Evolutionary conservation across 2,888 invertebrate species (phyloP), one percentile per base, ranked within the genome.

Genomic region (Melinaea marsaeus): DNA sequence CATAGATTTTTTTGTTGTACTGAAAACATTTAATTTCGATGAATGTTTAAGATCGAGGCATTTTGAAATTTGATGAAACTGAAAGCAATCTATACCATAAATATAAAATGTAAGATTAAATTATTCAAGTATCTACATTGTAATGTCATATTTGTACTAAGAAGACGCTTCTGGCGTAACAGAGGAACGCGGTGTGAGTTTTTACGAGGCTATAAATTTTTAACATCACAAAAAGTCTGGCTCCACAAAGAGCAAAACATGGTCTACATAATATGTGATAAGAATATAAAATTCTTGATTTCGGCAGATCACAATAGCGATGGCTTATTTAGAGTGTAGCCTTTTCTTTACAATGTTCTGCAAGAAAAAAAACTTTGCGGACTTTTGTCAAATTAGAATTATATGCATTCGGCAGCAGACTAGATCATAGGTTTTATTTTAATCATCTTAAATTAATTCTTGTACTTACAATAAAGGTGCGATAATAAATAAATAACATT

Each of bases 191-290:
- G 75, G 78, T 75, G 77, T 74, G 81, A 79, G 74, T 82, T 88
- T 89, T 88, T 89, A 88, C 79, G 86, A 84, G 74, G 76, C 78
- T 72, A 84, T 88, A 88, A 88, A 89, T 86, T 87, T 88, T 88
- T 86, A 85, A 86, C 82, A 81, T 82, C 79, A 75, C 79, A 84
- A 87, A 86, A 86, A 83, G 79, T 78, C 75, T 78, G 77, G 79
- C 81, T 79, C 72, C 75, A 70, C 72, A 79, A 56, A 51, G 58
- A 60, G 57, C 57, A 35, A 54, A 61, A 61, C 55, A 60, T 64
- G 22, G 46, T 58, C n/a, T 57, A 22, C 56, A 35, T 57, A 57
- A 51, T 35, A 57, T 54, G 42, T 54, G 60, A 46, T 55, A 60
- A 60, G 61, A 51, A 57, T 51, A 61, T 57, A 61, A 61, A 60